These are phyloP conservation scores for Lasioglossum figueresi DNA, from an alignment of 2,888 invertebrate genomes.

Conservation along the genomic window DNA sequence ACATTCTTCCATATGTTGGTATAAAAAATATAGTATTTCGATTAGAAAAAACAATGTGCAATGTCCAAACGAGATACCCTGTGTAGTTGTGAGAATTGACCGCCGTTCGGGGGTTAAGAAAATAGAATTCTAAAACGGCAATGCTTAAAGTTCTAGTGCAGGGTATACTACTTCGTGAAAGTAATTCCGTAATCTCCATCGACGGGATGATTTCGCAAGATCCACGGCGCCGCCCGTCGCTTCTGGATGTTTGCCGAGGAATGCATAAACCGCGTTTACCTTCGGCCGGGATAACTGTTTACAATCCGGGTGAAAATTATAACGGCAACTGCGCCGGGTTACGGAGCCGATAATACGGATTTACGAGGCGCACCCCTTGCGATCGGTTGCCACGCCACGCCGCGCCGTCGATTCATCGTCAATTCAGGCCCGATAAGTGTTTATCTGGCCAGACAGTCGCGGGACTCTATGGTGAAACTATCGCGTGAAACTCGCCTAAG, in stretches of 20 bases:
- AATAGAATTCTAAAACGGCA: too few species aligned
- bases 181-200: constrained; percentile 31
- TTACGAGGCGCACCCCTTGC: constrained; percentile 40
- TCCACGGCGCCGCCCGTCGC: background rate
- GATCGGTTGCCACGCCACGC: background rate
- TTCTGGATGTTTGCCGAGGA: constrained; percentile 8
- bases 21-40: too few species aligned
- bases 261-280: constrained; percentile 18
- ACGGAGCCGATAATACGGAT: constrained; percentile 58
- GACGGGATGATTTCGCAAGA: constrained; percentile 35
- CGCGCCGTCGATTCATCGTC: constrained; percentile 42
- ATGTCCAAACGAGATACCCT: too few species aligned
- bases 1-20: too few species aligned
- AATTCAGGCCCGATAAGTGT: constrained; percentile 49
- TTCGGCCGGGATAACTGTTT: constrained; percentile 37
- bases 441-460: constrained; percentile 36
- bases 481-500: constrained; percentile 13
- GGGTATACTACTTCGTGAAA: background rate
- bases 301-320: constrained; percentile 42
- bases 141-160: background rate
- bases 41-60: too few species aligned
- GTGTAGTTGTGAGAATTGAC: too few species aligned
- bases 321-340: constrained; percentile 2
- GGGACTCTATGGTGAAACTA: constrained; percentile 13
- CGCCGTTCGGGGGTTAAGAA: too few species aligned